Conservation (phyloP, 2,113 vertebrate species). For the Paramormyrops kingsleyae region DNA sequence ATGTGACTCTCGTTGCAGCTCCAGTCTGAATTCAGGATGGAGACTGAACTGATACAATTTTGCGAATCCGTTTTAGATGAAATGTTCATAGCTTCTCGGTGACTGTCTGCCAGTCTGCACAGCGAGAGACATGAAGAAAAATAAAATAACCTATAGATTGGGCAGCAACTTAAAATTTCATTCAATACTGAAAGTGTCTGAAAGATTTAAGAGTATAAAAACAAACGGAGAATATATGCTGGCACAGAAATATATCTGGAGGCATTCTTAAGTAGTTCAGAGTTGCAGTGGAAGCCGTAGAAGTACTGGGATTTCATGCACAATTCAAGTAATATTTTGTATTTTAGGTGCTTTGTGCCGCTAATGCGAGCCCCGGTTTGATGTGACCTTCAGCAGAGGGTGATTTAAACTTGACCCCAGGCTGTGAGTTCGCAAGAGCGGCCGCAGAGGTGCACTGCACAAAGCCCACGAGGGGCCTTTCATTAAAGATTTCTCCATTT, state of each 20-base stretch:
- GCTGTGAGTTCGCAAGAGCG: background rate
- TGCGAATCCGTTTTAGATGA: slow-evolving; percentile 16
- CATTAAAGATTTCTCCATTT: background rate
- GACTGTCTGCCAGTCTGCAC: slow-evolving; percentile 49
- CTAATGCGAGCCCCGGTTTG: background rate
- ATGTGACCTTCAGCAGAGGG: background rate
- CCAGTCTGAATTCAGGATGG: slow-evolving; percentile 31
- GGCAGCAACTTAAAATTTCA: background rate
- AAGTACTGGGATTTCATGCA: background rate
- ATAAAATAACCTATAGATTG: slow-evolving; percentile 41
- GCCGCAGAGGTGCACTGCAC: background rate
- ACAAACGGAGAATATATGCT: background rate
- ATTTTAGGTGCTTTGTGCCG: background rate
- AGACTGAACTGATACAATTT: slow-evolving; percentile 36
- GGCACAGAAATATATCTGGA: background rate
- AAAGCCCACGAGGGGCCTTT: background rate
- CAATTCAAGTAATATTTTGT: background rate
- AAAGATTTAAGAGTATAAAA: background rate
- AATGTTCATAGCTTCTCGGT: slow-evolving; percentile 34
- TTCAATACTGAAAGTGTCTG: background rate
- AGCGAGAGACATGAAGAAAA: slow-evolving; percentile 41
- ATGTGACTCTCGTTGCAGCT: slow-evolving; percentile 27
- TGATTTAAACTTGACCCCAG: background rate
- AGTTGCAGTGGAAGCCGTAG: background rate
- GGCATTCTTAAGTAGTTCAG: background rate